Evolutionary conservation across 2,113 vertebrate species (phyloP).

Genomic region (Eurystomus gularis): DNA sequence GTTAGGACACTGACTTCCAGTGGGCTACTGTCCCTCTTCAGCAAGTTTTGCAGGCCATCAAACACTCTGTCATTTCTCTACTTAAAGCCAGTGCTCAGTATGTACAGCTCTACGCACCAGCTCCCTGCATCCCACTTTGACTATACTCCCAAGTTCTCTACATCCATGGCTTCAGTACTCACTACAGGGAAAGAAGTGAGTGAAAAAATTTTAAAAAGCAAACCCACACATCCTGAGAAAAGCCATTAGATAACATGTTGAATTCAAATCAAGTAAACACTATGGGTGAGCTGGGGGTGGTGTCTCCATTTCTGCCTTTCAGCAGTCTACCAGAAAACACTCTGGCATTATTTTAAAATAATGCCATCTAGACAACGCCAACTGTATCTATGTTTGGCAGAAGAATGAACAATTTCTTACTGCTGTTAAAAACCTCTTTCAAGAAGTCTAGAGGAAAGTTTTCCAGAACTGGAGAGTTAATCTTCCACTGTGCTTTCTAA

Average conservation of each 20-base stretch:
- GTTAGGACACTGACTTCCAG: not conserved
- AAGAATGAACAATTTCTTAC: not conserved
- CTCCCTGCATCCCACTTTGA: not conserved
- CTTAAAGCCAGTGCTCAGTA: not conserved
- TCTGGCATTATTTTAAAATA: not conserved
- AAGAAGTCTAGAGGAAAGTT: not conserved
- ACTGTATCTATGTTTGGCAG: not conserved
- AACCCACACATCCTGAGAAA: not conserved
- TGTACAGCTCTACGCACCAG: rapidly evolving
- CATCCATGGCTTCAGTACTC: not conserved
- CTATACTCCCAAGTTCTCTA: not conserved
- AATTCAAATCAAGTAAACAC: not conserved
- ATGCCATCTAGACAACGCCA: not conserved
- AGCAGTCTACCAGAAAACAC: not conserved
- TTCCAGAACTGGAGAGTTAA: not conserved
- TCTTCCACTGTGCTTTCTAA: not conserved
- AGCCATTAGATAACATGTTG: not conserved
- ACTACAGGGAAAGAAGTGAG: not conserved
- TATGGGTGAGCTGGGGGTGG: not conserved
- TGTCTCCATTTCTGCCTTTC: not conserved
- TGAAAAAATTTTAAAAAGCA: not conserved
- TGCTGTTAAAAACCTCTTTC: not conserved
- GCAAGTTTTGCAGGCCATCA: not conserved
- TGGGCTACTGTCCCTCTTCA: not conserved
- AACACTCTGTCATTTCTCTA: not conserved